A percentile compares a stretch with the other conserved stretches of the same genome.
These are phyloP conservation scores for Microtus montanus DNA, from an alignment of 2,113 vertebrate species.

Conservation along the genomic window DNA sequence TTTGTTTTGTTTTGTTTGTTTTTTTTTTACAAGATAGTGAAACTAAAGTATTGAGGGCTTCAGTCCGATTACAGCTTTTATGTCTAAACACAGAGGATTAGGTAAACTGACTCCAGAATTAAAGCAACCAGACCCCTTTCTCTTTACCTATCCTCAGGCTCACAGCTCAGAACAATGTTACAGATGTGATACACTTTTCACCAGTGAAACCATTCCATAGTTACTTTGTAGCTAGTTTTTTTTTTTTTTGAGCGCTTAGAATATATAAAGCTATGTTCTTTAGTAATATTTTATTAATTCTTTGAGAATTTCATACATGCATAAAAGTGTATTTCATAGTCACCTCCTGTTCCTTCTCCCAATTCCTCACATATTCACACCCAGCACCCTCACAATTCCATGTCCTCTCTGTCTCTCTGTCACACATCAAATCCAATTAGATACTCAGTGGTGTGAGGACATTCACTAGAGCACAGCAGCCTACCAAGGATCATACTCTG, in stretches of 20 bases:
- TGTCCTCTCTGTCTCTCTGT: neutral
- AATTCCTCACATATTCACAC: neutral
- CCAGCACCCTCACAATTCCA: neutral
- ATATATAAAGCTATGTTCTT: neutral
- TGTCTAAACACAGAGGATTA: neutral
- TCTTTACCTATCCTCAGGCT: neutral
- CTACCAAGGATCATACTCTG: neutral
- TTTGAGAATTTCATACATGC: neutral
- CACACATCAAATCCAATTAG: neutral
- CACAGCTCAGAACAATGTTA: neutral
- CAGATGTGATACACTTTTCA: neutral
- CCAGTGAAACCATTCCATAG: neutral
- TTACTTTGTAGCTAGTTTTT: neutral
- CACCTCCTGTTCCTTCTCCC: neutral
- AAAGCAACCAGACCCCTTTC: neutral
- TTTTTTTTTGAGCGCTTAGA: neutral
- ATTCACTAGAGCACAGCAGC: neutral
- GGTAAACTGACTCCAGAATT: neutral
- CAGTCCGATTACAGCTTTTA: neutral
- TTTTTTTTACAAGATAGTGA: neutral
- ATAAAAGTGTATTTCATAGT: neutral
- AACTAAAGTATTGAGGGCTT: neutral
- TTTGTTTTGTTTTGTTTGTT: neutral
- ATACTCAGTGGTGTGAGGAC: neutral
- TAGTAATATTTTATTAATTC: neutral